phyloP scores from a whole-genome alignment of 2,797 vertebrate genomes.

The Linurgus olivaceus region DNA sequence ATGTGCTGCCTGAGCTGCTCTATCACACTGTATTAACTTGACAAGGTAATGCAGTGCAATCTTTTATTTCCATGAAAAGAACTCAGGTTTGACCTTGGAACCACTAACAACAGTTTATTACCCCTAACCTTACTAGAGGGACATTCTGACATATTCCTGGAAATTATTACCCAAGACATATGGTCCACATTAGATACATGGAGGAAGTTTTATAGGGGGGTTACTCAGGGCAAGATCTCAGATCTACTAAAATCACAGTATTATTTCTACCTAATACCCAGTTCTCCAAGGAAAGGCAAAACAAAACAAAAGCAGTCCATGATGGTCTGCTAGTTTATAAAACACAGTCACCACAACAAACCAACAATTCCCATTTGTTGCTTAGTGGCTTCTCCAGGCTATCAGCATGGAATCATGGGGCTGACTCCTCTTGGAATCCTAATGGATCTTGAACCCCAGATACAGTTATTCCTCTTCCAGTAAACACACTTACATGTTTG shows the following conservation, averaged over 20 bases:
- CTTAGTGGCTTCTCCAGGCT: neutral
- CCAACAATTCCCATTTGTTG: neutral
- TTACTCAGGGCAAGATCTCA: neutral
- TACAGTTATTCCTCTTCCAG: neutral
- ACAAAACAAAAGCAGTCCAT: neutral
- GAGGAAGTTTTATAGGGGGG: neutral
- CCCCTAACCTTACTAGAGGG: neutral
- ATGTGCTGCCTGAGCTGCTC: constrained; percentile 70
- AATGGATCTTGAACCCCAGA: neutral
- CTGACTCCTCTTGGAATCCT: neutral
- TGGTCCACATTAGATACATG: neutral
- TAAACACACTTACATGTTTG: neutral
- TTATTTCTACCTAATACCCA: neutral
- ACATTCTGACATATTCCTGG: neutral
- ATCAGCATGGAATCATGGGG: neutral
- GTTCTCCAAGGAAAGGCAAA: neutral
- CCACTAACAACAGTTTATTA: constrained; percentile 64
- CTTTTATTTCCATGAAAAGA: constrained; percentile 70
- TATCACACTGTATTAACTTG: constrained; percentile 75
- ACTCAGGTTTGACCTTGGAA: constrained; percentile 75
- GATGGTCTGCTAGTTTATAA: neutral
- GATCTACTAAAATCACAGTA: neutral
- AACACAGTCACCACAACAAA: neutral
- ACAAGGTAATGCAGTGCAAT: constrained; percentile 67
- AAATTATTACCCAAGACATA: neutral